phyloP scores from a whole-genome alignment of 2,888 invertebrate genomes.

The Caenorhabditis uteleia region DNA sequence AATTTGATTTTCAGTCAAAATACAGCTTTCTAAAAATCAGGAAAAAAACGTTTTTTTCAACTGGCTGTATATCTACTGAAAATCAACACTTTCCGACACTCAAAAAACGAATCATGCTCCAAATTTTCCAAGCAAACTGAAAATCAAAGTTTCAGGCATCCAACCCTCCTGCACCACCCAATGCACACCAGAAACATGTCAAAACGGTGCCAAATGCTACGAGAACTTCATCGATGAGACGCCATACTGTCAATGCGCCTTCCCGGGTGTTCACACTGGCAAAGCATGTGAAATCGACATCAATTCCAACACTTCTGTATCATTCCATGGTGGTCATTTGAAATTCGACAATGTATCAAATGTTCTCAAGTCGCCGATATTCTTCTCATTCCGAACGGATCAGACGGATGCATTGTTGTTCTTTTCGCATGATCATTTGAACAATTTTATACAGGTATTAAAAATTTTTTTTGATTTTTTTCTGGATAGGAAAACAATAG shows the following conservation, averaged over 20 bases:
- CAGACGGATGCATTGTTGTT: conserved; percentile 56
- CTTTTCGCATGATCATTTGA: conserved; percentile 62
- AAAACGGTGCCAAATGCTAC: conserved; percentile 51
- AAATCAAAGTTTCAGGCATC: conserved; percentile 14
- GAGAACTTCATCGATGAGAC: conserved; percentile 52
- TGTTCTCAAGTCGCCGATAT: conserved; percentile 38
- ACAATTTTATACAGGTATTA: conserved; percentile 64
- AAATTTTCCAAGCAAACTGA: neutral
- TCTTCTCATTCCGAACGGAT: conserved; percentile 61
- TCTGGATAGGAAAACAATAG: neutral
- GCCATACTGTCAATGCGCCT: conserved; percentile 56
- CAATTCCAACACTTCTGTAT: conserved; percentile 55
- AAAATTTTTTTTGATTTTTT: neutral
- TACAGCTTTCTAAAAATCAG: too few relatives aligned
- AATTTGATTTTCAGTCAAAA: too few relatives aligned
- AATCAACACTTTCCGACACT: too few relatives aligned
- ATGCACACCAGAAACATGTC: conserved; percentile 29
- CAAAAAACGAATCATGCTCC: neutral
- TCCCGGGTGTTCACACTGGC: conserved; percentile 57
- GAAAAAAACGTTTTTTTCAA: too few relatives aligned
- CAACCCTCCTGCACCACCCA: conserved; percentile 17
- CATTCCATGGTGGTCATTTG: conserved; percentile 59
- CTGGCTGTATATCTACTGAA: too few relatives aligned
- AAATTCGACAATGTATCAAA: conserved; percentile 48
- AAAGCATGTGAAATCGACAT: conserved; percentile 60